These are phyloP conservation scores for Gymnocheta viridis DNA, from an alignment of 2,888 invertebrate species.

Conservation along the genomic window DNA sequence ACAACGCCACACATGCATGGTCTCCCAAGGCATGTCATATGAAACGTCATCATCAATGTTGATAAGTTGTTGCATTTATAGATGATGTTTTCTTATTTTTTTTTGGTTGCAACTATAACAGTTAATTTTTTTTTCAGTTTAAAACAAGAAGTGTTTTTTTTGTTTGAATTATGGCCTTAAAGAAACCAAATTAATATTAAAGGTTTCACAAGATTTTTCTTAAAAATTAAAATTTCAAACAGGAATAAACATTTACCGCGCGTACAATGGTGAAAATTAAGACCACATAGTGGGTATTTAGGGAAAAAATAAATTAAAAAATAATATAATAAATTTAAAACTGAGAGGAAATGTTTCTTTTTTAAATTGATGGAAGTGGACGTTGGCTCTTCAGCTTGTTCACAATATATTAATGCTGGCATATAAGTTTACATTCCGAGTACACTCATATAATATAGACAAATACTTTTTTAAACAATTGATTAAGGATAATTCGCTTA, in stretches of 20 bases:
- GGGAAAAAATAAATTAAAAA: neutral
- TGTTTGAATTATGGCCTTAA: constrained; percentile 27
- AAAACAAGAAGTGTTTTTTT: constrained; percentile 15
- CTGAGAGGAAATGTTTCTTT: neutral
- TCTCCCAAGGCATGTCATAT: constrained; percentile 60
- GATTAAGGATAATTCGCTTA: too few species aligned
- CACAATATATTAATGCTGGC: too few species aligned
- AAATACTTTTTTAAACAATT: too few species aligned
- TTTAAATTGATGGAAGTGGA: neutral
- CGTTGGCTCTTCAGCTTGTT: too few species aligned
- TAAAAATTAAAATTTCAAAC: neutral
- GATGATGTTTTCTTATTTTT: neutral
- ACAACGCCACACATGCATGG: constrained; percentile 59
- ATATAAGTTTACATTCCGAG: too few species aligned
- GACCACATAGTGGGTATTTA: constrained; percentile 44
- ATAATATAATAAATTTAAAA: too few species aligned
- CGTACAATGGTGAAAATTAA: constrained; percentile 1
- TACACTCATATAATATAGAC: too few species aligned
- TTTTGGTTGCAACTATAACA: constrained; percentile 24
- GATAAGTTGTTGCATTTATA: constrained; percentile 52
- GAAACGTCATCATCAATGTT: constrained; percentile 63
- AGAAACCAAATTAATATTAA: neutral
- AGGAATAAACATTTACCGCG: constrained; percentile 4
- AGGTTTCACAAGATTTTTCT: neutral
- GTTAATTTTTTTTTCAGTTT: constrained; percentile 18